Evolutionary conservation across 2,888 invertebrate species (phyloP), one percentile per base, ranked within the genome.

Genomic region (Napeogenes sylphis): DNA sequence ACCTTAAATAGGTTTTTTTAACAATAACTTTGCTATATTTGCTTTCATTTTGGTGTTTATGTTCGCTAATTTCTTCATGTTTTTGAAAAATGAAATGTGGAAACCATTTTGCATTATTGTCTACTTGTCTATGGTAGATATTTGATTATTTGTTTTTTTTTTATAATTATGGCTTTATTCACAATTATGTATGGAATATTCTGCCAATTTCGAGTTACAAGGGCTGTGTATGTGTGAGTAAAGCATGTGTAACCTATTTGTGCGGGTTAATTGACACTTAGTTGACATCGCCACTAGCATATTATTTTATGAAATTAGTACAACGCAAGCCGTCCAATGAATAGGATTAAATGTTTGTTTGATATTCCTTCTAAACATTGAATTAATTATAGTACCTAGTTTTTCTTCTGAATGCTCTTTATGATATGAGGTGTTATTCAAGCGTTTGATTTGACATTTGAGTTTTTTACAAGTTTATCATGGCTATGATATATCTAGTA

Each of bases 181-280:
- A 21, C 21, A 21, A 21, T 21, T 21, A 21, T 21, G 21, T 47
- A n/a, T 47, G 14, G 13, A n/a, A 21, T 21, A 21, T 21, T 21
- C 21, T 21, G 21, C 21, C 21, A 21, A 21, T 21, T 21, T 21
- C 21, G 21, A 21, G 21, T 21, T 21, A 21, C 21, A 21, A 21
- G 21, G 21, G 21, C 1, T 21, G 21, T 21, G 21, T 21, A 21
- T 21, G 21, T 21, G 21, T 21, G 21, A 21, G 21, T 21, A 21
- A 21, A 3, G 8, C 51, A 51, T 30, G 51, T 51, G 51, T 51
- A 51, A 51, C 51, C 51, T 30, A 51, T 30, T 51, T 51, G 51
- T 5, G 21, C 51, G 30, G 51, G 21, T 10, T 51, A 51, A 51
- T 51, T 51, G 51, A 51, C 51, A 51, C 51, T 51, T 30, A 51